These are phyloP conservation scores for Amblyjoppa fuscipennis DNA, from an alignment of 2,888 invertebrate genomes.

Conservation along the genomic window DNA sequence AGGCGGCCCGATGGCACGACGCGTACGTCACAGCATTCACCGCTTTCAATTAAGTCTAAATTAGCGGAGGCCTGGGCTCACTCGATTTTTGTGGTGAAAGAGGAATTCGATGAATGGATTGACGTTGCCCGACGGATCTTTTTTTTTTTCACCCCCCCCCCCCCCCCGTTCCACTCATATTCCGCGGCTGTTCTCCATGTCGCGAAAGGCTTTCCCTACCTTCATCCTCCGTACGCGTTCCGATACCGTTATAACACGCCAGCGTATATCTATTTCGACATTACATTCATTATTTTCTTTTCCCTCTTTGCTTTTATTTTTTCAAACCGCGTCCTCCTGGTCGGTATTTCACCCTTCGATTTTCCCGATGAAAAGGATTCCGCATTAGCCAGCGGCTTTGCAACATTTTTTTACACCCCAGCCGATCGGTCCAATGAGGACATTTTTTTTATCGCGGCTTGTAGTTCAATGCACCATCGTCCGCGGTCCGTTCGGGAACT, in stretches of 20 bases:
- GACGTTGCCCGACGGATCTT: conserved; percentile 45
- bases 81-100: conserved; percentile 46
- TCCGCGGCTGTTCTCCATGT: conserved; percentile 12
- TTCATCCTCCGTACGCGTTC: not conserved
- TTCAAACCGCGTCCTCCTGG: not conserved
- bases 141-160: not conserved
- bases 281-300: not conserved
- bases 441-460: not conserved
- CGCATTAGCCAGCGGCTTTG: not conserved
- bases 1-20: conserved; percentile 34
- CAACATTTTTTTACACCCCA: not conserved
- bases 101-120: conserved; percentile 52
- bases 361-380: not conserved
- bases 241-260: conserved; percentile 24
- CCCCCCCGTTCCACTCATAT: conserved; percentile 28
- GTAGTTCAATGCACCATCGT: not conserved
- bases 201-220: not conserved
- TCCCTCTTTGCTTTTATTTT: not conserved
- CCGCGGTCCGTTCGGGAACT: not conserved
- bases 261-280: conserved; percentile 4
- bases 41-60: conserved; percentile 76
- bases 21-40: conserved; percentile 67
- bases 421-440: not conserved
- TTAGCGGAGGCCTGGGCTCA: conserved; percentile 68
- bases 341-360: not conserved